Conservation (phyloP, 2,888 invertebrate species). For the Monoplex corrugatus region DNA sequence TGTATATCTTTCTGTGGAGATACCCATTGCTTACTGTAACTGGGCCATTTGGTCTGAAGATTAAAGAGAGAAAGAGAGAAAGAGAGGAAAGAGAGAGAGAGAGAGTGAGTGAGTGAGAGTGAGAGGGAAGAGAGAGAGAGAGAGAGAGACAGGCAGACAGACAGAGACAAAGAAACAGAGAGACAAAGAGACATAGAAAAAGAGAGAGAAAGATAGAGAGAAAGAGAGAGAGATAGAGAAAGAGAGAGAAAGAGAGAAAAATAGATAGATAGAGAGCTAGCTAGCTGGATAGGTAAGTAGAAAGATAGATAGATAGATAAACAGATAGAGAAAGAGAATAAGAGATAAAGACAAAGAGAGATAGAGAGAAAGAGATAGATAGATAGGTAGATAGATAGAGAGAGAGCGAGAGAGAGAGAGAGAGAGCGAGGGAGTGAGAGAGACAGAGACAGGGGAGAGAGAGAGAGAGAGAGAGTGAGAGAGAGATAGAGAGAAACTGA, state of each 20-base stretch:
- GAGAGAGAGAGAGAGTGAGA: neutral
- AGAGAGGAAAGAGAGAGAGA: neutral
- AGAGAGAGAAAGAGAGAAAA: neutral
- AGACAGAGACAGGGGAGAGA: neutral
- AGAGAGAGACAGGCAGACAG: neutral
- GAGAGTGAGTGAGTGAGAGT: neutral
- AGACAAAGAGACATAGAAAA: neutral
- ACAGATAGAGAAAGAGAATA: no score
- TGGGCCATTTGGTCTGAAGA: no score
- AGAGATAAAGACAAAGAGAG: no score
- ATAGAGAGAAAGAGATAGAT: no score
- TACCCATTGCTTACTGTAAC: no score
- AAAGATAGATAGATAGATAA: no score
- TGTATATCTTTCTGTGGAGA: no score
- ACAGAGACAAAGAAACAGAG: neutral
- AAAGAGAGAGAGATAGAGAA: neutral
- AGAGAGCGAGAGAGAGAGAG: no score
- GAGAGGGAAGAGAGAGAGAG: neutral
- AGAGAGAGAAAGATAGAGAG: conserved; percentile 13
- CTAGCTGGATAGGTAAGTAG: neutral
- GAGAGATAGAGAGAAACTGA: no score
- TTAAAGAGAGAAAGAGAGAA: conserved; percentile 5
- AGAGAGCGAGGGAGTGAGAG: neutral
- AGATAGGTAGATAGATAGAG: no score
- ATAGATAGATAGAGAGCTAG: neutral